Base-by-base conservation (phyloP, 2,888 invertebrate genomes). In the Eristalis pertinax region DNA sequence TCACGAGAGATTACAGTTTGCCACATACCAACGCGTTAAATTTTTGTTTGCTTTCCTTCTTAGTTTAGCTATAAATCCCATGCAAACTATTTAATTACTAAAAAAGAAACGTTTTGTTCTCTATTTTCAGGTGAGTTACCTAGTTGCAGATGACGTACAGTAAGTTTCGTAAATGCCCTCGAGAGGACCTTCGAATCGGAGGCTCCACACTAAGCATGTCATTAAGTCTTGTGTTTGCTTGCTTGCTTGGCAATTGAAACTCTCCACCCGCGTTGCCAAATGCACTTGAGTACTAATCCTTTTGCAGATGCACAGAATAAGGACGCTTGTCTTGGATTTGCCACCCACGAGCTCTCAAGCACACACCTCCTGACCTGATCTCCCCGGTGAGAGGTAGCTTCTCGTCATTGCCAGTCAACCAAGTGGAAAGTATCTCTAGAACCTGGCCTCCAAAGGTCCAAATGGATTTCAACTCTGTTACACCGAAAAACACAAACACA, bases 71-170 rank as follows among this genome's bases (percentile, higher is more conserved):
- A 2, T 13, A 19, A 50, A 50, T 19, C 8, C 19, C 50, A 50
- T 5, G 43, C 19, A 43, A 5, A 1, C 7, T 5, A 50, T 50
- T 50, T 19, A 19, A 50, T 19, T 50, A 1, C n/a, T n/a, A 50
- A 50, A 19, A 8, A 50, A 19, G 5, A 15, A 7, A 24, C 58
- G 41, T 81, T 50, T 73, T 32, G 8, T 72, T 72, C 15, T 80
- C 43, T 85, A 64, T 11, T 85, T 85, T 43, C 77, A 85, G 81
- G 85, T 85, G 69, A 85, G 85, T 60, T n/a, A 73, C 75, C 70
- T 64, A 69, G 63, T 73, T 77, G 74, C 79, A 80, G 19, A 63
- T 26, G 19, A 29, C 56, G 50, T 56, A 50, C 56, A 29, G 83
- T 84, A 84, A 84, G 84, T 81, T 43, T 29, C 26, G 26, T 56